Base-by-base conservation (phyloP, 2,888 invertebrate species). In the Heliconius cydno region DNA sequence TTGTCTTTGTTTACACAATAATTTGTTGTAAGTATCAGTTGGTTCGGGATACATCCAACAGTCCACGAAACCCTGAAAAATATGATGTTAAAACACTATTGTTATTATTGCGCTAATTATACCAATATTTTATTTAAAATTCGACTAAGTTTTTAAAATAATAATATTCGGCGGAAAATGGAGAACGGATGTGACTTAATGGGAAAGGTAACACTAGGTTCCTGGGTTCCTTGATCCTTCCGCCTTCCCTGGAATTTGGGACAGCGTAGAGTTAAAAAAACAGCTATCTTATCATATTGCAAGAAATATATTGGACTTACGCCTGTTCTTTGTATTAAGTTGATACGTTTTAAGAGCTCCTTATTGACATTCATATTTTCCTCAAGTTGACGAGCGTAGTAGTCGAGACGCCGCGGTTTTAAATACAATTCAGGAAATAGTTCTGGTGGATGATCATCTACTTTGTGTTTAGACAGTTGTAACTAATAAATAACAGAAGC, bases 301-400 rank as follows among this genome's bases (percentile, higher is more conserved):
- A 41, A 41, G 2, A 10, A 41, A 71, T 6, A 41, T 19, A 7
- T 68, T 25, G 2, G 7, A 85, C 90, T 88, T 85, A 96, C 96
- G 84, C 95, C 96, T 52, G 94, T 95, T 84, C 96, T 92, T 85
- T 96, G 95, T 83, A 96, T 96, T 30, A 90, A 83, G 84, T 96
- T 96, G 80, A 97, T 96, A 79, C 91, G 94, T 85, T 95, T 95
- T 13, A 96, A 85, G 13, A 97, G 86, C 22, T 95, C 92, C 84
- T 96, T 96, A 86, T 97, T 97, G 70, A 96, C 93, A 79, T 87
- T 89, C 93, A 94, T 94, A 82, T 92, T 94, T 57, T 90, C 90
- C 78, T 94, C 93, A 3, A 94, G 85, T 82, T 93, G 92, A 0
- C 88, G 85, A 2, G 94, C 94, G 83, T 92, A 94, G 85, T 87